phyloP scores from a whole-genome alignment of 2,113 vertebrate species.

The Halichoeres trimaculatus region DNA sequence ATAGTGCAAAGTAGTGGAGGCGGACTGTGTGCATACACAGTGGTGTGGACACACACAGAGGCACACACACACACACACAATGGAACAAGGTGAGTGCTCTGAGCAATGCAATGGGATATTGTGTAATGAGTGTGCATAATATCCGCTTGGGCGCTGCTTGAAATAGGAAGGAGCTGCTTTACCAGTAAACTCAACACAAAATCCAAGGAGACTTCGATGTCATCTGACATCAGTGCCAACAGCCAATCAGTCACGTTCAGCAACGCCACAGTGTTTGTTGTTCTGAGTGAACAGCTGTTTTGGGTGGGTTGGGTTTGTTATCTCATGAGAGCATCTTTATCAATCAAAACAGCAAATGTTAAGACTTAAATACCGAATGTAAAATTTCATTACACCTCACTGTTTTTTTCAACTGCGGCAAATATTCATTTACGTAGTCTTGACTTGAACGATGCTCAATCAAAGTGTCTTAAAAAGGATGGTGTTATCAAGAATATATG shows the following conservation, averaged over 20 bases:
- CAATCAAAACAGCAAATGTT: neutral
- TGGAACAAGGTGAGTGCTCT: slow-evolving; percentile 49
- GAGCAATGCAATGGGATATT: slow-evolving; percentile 54
- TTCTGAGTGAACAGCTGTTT: neutral
- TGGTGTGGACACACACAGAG: slow-evolving; percentile 24
- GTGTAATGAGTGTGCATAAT: slow-evolving; percentile 52
- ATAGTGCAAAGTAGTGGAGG: slow-evolving; percentile 67
- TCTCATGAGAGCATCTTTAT: neutral
- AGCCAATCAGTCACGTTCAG: neutral
- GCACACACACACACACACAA: slow-evolving; percentile 25
- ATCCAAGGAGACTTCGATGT: neutral
- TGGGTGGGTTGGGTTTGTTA: too few species aligned
- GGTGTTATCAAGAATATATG: too few species aligned
- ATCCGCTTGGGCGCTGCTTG: slow-evolving; percentile 11
- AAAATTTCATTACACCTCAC: neutral
- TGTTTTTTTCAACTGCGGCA: too few species aligned
- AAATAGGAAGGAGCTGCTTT: slow-evolving; percentile 1
- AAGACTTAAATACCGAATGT: neutral
- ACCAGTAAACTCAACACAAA: neutral
- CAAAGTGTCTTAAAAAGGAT: too few species aligned
- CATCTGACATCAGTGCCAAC: neutral
- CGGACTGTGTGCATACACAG: slow-evolving; percentile 47
- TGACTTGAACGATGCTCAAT: too few species aligned
- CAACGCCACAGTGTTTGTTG: neutral
- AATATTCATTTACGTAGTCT: too few species aligned